Base-by-base conservation (phyloP, 2,888 invertebrate species). In the Cheiracanthium punctorium region DNA sequence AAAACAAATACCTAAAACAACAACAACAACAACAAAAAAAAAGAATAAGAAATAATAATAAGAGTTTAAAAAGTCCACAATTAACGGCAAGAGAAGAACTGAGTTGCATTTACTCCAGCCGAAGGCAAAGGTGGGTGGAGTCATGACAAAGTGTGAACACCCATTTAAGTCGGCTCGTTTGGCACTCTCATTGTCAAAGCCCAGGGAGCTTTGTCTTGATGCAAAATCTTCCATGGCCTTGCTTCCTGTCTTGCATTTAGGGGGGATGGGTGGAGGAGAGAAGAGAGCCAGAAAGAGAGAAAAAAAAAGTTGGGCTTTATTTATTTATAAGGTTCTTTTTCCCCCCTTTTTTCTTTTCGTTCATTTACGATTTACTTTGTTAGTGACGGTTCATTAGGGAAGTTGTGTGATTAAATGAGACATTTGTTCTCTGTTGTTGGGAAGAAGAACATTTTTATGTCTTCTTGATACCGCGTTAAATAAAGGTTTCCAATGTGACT, bases 121-220 rank as follows among this genome's bases (percentile, higher is more conserved):
- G 41, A 72, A 72, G 72, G 48, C 29, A 52, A 73, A 73, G 73
- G 73, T 52, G 73, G 73, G 73, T 1, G 58, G 58, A 58, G 73
- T 48, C 73, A 73, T 17, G 73, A 73, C 73, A 48, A 52, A 48
- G 73, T 73, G 73, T 58, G 73, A 73, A 73, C 58, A 73, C 29
- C 37, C 37, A 37, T 37, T 37, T 37, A 37, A 37, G 72, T 29
- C 52, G 58, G 73, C 73, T 73, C 48, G 73, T 73, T 73, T 73
- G 73, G 32, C 37, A 58, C 48, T 48, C n/a, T 37, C 58, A 73
- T 73, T 73, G 73, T 73, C 73, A 58, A 58, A 29, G 73, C 73
- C 32, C 30, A 58, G 58, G 24, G 24, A 20, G 52, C 52, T 20
- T 58, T 73, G 52, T 52, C 32, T 58, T 8, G 32, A 20, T 17